These are phyloP conservation scores for Lottia gigantea DNA, from an alignment of 2,888 invertebrate genomes.

Conservation along the genomic window DNA sequence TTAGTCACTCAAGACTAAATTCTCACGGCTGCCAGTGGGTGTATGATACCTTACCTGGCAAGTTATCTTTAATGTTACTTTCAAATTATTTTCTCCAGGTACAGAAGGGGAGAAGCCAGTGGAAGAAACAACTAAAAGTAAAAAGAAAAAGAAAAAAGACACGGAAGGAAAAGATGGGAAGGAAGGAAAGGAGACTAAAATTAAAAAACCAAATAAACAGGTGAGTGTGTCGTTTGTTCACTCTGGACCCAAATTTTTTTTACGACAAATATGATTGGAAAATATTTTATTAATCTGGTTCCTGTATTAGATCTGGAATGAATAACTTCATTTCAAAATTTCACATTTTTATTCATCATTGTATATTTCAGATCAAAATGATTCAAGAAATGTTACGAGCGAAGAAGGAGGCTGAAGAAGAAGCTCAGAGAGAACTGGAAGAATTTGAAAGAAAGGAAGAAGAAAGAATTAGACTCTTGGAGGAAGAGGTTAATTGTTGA, in stretches of 20 bases:
- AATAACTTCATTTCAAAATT: too few species aligned
- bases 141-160: slow-evolving; percentile 61
- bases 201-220: slow-evolving; percentile 39
- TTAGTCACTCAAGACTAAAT: too few species aligned
- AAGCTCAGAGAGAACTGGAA: slow-evolving; percentile 28
- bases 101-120: slow-evolving; percentile 44
- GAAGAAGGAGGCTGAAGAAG: slow-evolving; percentile 33
- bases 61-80: not conserved
- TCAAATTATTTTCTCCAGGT: slow-evolving; percentile 13
- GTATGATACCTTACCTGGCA: too few species aligned
- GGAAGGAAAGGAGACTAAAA: slow-evolving; percentile 49
- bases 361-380: slow-evolving; percentile 4
- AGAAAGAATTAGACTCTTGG: not conserved
- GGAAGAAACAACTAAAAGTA: slow-evolving; percentile 46
- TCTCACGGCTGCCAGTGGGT: too few species aligned
- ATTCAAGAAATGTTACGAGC: slow-evolving; percentile 31
- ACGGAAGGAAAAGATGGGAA: slow-evolving; percentile 55
- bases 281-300: too few species aligned
- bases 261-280: too few species aligned
- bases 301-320: too few species aligned
- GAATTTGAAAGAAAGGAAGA: slow-evolving; percentile 3
- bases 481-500: not conserved
- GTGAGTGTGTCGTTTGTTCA: slow-evolving; percentile 13
- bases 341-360: too few species aligned
- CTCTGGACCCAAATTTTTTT: too few species aligned